phyloP scores from a whole-genome alignment of 2,113 vertebrate genomes.

The Neodon shergylaensis region DNA sequence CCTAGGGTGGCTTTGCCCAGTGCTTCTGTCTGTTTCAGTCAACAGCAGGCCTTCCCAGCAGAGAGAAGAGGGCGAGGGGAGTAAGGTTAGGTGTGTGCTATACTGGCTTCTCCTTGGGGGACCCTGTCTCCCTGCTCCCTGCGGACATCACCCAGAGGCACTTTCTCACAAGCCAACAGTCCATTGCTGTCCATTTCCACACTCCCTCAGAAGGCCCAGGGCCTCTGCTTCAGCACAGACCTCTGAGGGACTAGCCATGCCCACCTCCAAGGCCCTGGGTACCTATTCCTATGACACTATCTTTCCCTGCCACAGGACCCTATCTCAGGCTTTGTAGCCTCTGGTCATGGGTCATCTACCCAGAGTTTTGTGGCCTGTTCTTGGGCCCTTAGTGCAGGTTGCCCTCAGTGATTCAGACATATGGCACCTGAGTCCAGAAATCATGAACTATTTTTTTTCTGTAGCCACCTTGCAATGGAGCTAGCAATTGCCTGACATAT shows the following conservation, averaged over 20 bases:
- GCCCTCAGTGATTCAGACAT: not conserved
- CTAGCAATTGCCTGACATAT: slow-evolving; percentile 87
- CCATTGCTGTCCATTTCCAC: slow-evolving; percentile 13
- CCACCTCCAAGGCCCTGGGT: not conserved
- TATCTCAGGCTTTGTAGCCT: not conserved
- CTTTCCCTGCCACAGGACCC: not conserved
- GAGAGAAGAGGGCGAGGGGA: not conserved
- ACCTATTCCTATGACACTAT: fast-evolving
- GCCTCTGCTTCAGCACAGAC: not conserved
- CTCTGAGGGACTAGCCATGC: fast-evolving
- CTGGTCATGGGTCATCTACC: not conserved
- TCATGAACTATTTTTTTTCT: slow-evolving; percentile 85
- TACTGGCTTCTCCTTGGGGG: not conserved
- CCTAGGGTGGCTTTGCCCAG: not conserved
- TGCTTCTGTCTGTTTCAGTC: not conserved
- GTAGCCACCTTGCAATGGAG: slow-evolving; percentile 83
- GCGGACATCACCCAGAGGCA: slow-evolving; percentile 54
- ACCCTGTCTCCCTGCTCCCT: not conserved
- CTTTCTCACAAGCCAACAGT: slow-evolving; percentile 58
- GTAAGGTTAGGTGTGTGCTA: not conserved
- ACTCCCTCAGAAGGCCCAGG: not conserved
- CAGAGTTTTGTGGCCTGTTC: not conserved
- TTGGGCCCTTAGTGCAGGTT: slow-evolving; percentile 27
- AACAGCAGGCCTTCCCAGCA: not conserved
- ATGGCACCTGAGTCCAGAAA: not conserved